Conservation (phyloP, 2,888 invertebrate species). For the Cephus spinipes region DNA sequence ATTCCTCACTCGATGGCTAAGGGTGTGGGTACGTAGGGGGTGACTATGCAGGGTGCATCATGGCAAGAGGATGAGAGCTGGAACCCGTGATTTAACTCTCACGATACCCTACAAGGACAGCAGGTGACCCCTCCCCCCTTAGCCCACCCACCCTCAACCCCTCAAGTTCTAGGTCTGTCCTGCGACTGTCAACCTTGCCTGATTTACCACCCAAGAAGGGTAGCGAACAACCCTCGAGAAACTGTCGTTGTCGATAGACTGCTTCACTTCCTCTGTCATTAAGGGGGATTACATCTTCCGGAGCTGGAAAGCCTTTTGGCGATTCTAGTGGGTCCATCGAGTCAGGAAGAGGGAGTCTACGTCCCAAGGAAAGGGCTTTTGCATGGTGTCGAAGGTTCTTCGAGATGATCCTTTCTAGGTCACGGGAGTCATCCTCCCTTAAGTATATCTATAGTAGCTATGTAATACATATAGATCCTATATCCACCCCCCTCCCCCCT, state of each 20-base stretch:
- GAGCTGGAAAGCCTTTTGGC: background rate
- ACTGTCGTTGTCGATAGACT: background rate
- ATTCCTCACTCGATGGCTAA: conserved; percentile 28
- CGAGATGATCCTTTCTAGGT: background rate
- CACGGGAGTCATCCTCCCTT: background rate
- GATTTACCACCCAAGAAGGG: conserved; percentile 38
- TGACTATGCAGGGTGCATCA: background rate
- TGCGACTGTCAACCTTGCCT: conserved; percentile 41
- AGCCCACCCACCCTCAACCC: too few relatives aligned
- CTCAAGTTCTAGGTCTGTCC: conserved; percentile 28
- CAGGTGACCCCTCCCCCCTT: conserved; percentile 46
- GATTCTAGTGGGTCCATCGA: background rate
- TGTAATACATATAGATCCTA: background rate
- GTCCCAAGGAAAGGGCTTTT: background rate
- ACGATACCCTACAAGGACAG: conserved; percentile 42
- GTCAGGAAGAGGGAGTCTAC: background rate
- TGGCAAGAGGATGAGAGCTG: conserved; percentile 10
- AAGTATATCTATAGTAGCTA: background rate
- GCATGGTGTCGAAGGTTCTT: background rate
- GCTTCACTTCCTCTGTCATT: background rate
- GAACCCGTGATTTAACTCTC: conserved; percentile 40
- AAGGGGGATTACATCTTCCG: background rate
- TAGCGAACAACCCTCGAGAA: conserved; percentile 19
- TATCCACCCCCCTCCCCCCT: rapidly evolving
- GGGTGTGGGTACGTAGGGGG: background rate